Percentiles rank a stretch among this genome's conserved stretches.
Evolutionary conservation across 37 sponge, comb jelly and placozoan genomes (phyloP).

Genomic region (Hexactinellida sp.): DNA sequence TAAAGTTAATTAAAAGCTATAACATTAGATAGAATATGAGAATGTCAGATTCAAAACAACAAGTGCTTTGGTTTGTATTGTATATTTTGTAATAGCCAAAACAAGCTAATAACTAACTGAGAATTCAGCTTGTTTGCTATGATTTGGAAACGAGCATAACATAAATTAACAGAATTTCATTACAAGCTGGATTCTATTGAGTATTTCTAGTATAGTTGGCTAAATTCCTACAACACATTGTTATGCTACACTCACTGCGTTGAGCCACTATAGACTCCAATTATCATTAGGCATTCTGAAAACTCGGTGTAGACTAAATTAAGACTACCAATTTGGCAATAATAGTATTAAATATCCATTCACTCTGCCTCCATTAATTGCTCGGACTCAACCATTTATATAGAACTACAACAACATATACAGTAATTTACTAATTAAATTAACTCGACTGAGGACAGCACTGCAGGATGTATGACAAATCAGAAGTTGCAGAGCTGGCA

Average conservation of each 20-base stretch:
- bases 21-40: too few species aligned
- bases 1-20: too few species aligned
- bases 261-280: background rate
- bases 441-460: background rate
- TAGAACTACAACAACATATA: background rate
- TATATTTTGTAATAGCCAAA: too few species aligned
- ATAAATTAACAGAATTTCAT: background rate
- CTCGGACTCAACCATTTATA: background rate
- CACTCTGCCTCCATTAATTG: background rate
- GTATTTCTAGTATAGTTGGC: background rate
- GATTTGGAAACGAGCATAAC: too few species aligned
- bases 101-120: too few species aligned
- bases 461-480: background rate
- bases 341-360: background rate
- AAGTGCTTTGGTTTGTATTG: too few species aligned
- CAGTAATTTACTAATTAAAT: slow-evolving; percentile 9
- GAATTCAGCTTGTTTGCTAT: too few species aligned
- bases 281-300: background rate
- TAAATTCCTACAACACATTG: background rate
- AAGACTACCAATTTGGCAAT: background rate
- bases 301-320: background rate
- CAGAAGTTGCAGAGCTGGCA: slow-evolving; percentile 16
- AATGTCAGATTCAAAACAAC: too few species aligned
- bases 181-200: background rate
- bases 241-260: background rate